These are phyloP conservation scores for Malaclemys terrapin DNA, from an alignment of 2,113 vertebrate genomes.

Conservation along the genomic window DNA sequence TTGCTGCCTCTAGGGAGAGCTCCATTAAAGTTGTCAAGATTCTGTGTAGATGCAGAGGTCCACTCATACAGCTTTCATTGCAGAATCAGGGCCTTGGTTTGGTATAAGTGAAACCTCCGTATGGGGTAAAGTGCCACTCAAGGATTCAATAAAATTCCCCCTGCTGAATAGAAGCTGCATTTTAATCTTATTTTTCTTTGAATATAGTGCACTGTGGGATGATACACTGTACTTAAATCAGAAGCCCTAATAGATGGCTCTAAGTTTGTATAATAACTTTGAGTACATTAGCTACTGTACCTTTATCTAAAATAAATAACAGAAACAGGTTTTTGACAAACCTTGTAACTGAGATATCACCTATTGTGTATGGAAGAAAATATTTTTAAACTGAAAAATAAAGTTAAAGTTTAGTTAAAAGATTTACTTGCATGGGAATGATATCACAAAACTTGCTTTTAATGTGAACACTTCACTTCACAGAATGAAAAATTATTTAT, in stretches of 20 bases:
- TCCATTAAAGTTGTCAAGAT: not conserved
- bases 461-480: slow-evolving; percentile 81
- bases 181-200: slow-evolving; percentile 24
- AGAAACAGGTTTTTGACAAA: slow-evolving; percentile 52
- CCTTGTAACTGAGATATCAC: slow-evolving; percentile 23
- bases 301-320: slow-evolving; percentile 28
- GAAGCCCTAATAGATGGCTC: slow-evolving; percentile 49
- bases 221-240: slow-evolving; percentile 39
- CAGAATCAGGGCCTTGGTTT: not conserved
- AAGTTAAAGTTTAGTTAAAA: slow-evolving; percentile 71
- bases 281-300: slow-evolving; percentile 48
- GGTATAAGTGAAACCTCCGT: not conserved
- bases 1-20: not conserved
- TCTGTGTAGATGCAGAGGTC: not conserved
- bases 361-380: slow-evolving; percentile 53
- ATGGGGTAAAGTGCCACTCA: not conserved
- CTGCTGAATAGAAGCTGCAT: not conserved
- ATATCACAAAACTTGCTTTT: slow-evolving; percentile 83
- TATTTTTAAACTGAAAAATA: slow-evolving; percentile 65
- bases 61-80: not conserved
- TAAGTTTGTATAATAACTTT: slow-evolving; percentile 33
- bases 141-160: not conserved
- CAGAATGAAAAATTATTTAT: slow-evolving; percentile 84
- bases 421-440: slow-evolving; percentile 70
- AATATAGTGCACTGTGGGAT: slow-evolving; percentile 1